Evolutionary conservation across 2,888 invertebrate genomes (phyloP).

Genomic region (Lasiommata megera): DNA sequence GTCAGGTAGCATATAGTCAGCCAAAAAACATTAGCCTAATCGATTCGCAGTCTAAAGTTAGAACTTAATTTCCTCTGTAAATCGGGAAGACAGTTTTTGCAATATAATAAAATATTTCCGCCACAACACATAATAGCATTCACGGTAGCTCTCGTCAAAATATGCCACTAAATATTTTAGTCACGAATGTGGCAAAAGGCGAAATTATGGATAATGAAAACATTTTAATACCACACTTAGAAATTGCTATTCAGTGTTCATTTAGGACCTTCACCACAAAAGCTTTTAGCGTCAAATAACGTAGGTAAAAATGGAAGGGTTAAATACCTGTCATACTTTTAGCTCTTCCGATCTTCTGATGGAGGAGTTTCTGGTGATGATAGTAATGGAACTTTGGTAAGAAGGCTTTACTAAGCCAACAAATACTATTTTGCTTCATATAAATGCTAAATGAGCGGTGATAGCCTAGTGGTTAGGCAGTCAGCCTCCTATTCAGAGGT

Average conservation of each 20-base stretch:
- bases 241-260: slow-evolving; percentile 2
- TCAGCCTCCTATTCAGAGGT: too few relatives aligned
- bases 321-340: background rate
- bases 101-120: slow-evolving; percentile 3
- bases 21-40: too few relatives aligned
- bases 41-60: background rate
- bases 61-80: background rate
- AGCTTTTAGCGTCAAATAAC: background rate
- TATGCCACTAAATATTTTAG: slow-evolving; percentile 16
- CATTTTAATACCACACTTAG: slow-evolving; percentile 20
- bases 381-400: too few relatives aligned
- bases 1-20: too few relatives aligned
- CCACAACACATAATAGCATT: slow-evolving; percentile 11
- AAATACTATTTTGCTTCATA: too few relatives aligned
- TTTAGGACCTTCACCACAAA: slow-evolving; percentile 8
- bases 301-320: background rate
- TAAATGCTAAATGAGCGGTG: too few relatives aligned
- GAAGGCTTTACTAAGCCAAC: too few relatives aligned
- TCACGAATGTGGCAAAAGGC: slow-evolving; percentile 19
- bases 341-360: background rate
- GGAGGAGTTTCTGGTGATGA: too few relatives aligned
- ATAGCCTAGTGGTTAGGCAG: too few relatives aligned
- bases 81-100: background rate
- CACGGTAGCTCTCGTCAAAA: background rate
- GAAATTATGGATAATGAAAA: slow-evolving; percentile 17